Evolutionary conservation across 2,888 invertebrate genomes (phyloP), one percentile per base, ranked within the genome.

Genomic region (Cheilosia scutellata): DNA sequence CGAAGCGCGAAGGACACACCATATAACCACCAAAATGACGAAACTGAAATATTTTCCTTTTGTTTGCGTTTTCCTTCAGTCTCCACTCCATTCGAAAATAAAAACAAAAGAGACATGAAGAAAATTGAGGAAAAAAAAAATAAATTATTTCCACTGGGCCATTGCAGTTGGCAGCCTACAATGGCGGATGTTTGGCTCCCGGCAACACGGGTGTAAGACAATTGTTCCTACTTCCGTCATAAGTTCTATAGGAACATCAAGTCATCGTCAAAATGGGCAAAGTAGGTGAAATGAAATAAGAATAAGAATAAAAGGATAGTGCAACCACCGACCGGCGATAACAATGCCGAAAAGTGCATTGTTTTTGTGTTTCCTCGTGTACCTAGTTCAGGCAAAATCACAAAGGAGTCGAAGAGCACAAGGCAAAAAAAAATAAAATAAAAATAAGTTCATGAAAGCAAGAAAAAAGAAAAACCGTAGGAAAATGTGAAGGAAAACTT

Each of bases 241-340:
- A 53, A 70, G 68, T 63, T 70, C 68, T 68, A 70, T 70, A 20
- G 60, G 75, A 80, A 79, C 74, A 79, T 71, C 75, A 84, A 79
- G 75, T 70, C 65, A 71, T 74, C 71, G 58, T 83, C 68, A 83
- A 57, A 49, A 60, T 16, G 33, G 70, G 44, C 62, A 42, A 77
- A 53, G 74, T 47, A 51, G 72, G 53, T 72, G 72, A 62, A 72
- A 44, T 57, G 51, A 42, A 62, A 44, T 71, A 40, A 40, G 29
- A 72, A 47, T 44, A 47, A 53, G 5, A 40, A 53, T 63, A 75
- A 75, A 55, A 11, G 65, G 70, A 71, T 47, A 55, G 53, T 53
- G 58, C 51, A 40, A 33, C 51, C 33, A 33, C 25, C 65, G 27
- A 60, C 11, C 55, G 20, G 47, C 27, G 33, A 63, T 29, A 75